Conservation (phyloP, 2,888 invertebrate genomes). For the Morpho deidamia region DNA sequence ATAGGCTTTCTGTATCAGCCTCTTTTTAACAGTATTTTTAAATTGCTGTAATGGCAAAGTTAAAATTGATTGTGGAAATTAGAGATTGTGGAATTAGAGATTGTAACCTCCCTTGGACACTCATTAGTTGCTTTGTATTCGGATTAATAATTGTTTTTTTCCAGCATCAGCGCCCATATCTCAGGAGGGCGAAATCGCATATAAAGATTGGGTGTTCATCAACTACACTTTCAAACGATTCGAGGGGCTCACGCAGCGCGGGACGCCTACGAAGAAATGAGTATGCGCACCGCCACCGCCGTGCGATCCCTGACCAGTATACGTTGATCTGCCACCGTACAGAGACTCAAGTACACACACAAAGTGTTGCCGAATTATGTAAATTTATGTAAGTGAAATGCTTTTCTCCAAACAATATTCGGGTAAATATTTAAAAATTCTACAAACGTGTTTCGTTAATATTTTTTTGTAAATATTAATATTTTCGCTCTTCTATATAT, state of each 20-base stretch:
- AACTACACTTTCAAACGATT: slow-evolving; percentile 99
- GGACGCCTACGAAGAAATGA: slow-evolving; percentile 88
- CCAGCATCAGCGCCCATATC: slow-evolving; percentile 91
- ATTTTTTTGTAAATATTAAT: too few relatives aligned
- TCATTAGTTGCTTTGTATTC: not conserved
- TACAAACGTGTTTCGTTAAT: too few relatives aligned
- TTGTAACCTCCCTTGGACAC: too few relatives aligned
- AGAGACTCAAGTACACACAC: slow-evolving; percentile 2
- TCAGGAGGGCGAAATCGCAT: slow-evolving; percentile 93
- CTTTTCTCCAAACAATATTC: not conserved
- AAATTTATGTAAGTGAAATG: not conserved
- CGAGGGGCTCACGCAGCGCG: slow-evolving; percentile 96
- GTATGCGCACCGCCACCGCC: slow-evolving; percentile 30
- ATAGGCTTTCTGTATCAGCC: too few relatives aligned
- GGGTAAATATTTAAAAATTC: too few relatives aligned
- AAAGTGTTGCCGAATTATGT: slow-evolving; percentile 10
- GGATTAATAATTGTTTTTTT: slow-evolving; percentile 13
- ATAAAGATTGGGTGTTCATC: slow-evolving; percentile 99
- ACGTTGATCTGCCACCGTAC: slow-evolving; percentile 7
- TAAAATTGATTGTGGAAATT: too few relatives aligned
- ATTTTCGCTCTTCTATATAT: too few relatives aligned
- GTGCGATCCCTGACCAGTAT: slow-evolving; percentile 1
- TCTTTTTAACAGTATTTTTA: too few relatives aligned
- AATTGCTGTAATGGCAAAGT: too few relatives aligned
- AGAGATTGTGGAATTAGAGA: too few relatives aligned